Percentiles rank a stretch among this genome's conserved stretches.
phyloP scores from a whole-genome alignment of 2,797 vertebrate species.

The Channa striata region DNA sequence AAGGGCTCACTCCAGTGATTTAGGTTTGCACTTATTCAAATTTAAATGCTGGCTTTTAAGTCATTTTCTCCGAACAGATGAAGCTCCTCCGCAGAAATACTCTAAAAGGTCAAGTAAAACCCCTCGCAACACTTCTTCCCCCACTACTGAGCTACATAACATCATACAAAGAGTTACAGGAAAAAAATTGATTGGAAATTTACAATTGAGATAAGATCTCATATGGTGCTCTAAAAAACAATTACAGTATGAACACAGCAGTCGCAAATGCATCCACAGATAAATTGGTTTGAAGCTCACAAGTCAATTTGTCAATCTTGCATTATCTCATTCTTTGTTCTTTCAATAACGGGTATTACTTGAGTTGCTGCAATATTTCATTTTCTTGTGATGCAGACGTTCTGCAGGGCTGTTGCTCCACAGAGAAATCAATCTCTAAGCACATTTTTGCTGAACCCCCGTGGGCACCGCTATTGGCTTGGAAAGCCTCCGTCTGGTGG shows the following conservation, averaged over 20 bases:
- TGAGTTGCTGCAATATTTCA: constrained; percentile 65
- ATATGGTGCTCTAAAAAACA: not conserved
- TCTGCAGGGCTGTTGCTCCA: constrained; percentile 55
- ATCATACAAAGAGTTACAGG: constrained; percentile 16
- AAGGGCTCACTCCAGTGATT: not conserved
- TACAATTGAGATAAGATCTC: constrained; percentile 25
- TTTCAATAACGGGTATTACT: constrained; percentile 61
- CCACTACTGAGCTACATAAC: not conserved
- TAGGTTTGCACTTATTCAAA: too few species aligned
- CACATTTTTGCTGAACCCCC: constrained; percentile 55
- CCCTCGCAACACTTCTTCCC: not conserved
- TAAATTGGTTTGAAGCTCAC: constrained; percentile 36
- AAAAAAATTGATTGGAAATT: constrained; percentile 28
- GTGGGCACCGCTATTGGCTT: constrained; percentile 54
- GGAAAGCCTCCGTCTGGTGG: constrained; percentile 51
- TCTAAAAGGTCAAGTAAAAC: not conserved
- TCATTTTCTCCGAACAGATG: not conserved
- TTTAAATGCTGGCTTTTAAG: not conserved
- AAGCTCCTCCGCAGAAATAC: not conserved
- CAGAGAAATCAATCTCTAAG: constrained; percentile 73
- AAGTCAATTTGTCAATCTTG: constrained; percentile 49
- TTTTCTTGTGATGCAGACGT: constrained; percentile 51
- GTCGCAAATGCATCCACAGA: constrained; percentile 16
- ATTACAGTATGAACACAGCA: constrained; percentile 20
- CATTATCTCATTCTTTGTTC: constrained; percentile 53